Percentiles rank a stretch among this genome's conserved stretches.
These are phyloP conservation scores for Trididemnum clinides DNA, from an alignment of 23 tunicate genomes.

Conservation along the genomic window DNA sequence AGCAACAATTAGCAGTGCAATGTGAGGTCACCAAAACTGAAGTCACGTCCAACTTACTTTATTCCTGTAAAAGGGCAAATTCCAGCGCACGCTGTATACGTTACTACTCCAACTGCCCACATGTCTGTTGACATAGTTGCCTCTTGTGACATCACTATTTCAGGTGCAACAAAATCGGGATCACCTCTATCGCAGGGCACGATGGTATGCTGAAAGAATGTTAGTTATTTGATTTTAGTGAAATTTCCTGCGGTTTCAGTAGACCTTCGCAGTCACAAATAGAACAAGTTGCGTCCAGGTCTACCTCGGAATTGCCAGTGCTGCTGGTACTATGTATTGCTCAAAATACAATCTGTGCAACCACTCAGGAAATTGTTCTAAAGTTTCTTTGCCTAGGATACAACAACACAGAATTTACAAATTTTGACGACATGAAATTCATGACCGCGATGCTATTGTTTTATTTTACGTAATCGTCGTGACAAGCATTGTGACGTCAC, in stretches of 20 bases:
- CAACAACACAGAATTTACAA: too few relatives aligned
- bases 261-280: too few relatives aligned
- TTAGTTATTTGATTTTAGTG: too few relatives aligned
- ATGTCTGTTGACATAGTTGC: constrained; percentile 67
- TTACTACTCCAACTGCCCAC: constrained; percentile 78
- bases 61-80: constrained; percentile 69
- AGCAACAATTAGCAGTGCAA: too few relatives aligned
- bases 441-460: too few relatives aligned
- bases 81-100: constrained; percentile 67
- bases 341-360: too few relatives aligned
- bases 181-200: constrained; percentile 49
- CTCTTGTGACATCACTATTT: constrained; percentile 39
- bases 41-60: too few relatives aligned
- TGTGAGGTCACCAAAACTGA: too few relatives aligned
- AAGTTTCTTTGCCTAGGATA: too few relatives aligned
- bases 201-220: not conserved
- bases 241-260: too few relatives aligned
- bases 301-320: not conserved
- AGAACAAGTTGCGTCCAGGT: not conserved
- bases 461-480: too few relatives aligned
- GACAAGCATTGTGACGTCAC: not conserved
- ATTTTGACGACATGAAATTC: not conserved
- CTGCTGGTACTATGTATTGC: not conserved
- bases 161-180: constrained; percentile 82
- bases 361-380: too few relatives aligned